Percentiles rank a stretch among this genome's conserved stretches.
phyloP scores from a whole-genome alignment of 2,797 vertebrate species.

The Acanthiza pusilla region DNA sequence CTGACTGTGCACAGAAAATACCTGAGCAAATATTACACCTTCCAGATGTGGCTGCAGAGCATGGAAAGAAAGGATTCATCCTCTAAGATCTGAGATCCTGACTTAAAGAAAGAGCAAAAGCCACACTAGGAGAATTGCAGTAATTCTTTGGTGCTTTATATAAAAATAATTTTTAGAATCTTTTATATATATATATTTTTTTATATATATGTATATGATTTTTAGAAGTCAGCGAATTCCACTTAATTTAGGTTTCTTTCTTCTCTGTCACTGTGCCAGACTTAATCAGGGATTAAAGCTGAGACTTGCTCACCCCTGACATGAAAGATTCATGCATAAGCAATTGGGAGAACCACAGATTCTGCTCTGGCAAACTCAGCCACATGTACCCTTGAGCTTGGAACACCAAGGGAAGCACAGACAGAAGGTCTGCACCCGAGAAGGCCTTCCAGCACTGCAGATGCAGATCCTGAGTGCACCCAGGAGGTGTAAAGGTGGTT shows the following conservation, averaged over 20 bases:
- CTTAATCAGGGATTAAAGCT: background rate
- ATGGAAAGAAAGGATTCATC: background rate
- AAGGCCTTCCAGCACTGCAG: background rate
- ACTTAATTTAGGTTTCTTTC: background rate
- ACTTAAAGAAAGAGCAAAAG: background rate
- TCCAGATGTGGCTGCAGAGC: background rate
- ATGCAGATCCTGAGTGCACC: background rate
- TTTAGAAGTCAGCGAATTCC: background rate
- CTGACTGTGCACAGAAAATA: background rate
- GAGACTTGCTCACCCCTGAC: background rate
- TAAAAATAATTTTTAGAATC: background rate
- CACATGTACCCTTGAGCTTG: background rate
- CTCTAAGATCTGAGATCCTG: background rate
- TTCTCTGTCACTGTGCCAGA: background rate
- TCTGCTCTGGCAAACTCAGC: background rate
- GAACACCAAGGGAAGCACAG: background rate
- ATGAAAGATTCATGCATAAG: background rate
- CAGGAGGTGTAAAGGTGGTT: background rate
- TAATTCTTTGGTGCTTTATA: background rate
- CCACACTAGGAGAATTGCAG: background rate
- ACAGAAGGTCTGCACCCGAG: background rate
- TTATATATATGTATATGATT: background rate
- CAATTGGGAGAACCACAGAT: background rate
- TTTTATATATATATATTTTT: background rate
- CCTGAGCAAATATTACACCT: background rate